These are phyloP conservation scores for Mastomys natalensis DNA, from an alignment of 2,113 vertebrate genomes.

Conservation along the genomic window DNA sequence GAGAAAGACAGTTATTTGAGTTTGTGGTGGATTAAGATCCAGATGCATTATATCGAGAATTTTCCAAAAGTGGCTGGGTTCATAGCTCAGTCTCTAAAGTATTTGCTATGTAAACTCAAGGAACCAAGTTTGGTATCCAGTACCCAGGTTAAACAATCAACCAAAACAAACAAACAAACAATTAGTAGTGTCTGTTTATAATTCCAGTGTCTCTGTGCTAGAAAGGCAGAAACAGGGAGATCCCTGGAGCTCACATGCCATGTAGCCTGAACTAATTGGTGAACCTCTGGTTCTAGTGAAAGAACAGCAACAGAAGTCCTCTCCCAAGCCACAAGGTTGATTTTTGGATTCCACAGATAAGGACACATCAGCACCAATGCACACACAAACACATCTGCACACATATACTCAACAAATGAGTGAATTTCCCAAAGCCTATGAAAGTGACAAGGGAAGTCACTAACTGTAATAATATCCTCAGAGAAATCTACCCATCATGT, in stretches of 20 bases:
- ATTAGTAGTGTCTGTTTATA: not conserved
- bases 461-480: conserved; percentile 2
- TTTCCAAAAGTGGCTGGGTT: not conserved
- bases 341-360: not conserved
- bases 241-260: too few relatives aligned
- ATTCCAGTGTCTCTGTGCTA: not conserved
- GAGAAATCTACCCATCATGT: not conserved
- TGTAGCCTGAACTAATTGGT: not conserved
- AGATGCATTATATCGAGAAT: not conserved
- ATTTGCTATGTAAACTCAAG: not conserved
- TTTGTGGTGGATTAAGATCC: conserved; percentile 34
- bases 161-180: not conserved
- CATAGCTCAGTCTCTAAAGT: not conserved
- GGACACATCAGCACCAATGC: too few relatives aligned
- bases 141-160: not conserved
- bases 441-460: conserved; percentile 7
- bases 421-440: not conserved
- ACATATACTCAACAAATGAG: not conserved
- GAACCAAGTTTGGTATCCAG: not conserved
- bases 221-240: not conserved
- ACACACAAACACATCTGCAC: not conserved
- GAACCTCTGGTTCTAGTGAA: not conserved
- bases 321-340: not conserved
- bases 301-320: not conserved
- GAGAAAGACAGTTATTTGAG: conserved; percentile 31